Conservation (phyloP, 2,797 vertebrate species). For the Steatocranus sp. region DNA sequence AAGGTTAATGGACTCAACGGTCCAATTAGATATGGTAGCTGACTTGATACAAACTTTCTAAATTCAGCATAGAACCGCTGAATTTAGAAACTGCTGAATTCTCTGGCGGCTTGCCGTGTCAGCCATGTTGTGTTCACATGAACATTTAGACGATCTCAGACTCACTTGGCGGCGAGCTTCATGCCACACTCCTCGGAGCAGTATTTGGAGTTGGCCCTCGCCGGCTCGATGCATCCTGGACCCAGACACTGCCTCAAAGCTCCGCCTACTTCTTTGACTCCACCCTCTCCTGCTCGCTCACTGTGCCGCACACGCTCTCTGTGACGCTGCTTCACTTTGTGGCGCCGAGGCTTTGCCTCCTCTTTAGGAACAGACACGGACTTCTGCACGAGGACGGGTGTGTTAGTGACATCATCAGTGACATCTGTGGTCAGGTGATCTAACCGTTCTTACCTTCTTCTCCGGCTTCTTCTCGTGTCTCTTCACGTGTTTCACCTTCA, state of each 20-base stretch:
- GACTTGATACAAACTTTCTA: neutral
- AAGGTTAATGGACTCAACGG: neutral
- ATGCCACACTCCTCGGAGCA: constrained; percentile 90
- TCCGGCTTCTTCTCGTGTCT: constrained; percentile 86
- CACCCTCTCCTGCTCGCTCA: constrained; percentile 67
- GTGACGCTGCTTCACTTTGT: constrained; percentile 87
- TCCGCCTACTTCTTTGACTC: constrained; percentile 30
- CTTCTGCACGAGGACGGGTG: constrained; percentile 56
- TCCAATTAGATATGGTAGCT: neutral
- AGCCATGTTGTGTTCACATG: accelerated
- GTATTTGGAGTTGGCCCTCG: constrained; percentile 82
- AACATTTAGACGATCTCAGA: neutral
- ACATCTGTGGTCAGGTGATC: neutral
- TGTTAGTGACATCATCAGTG: neutral
- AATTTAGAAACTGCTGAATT: neutral
- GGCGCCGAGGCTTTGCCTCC: constrained; percentile 76
- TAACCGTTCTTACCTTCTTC: constrained; percentile 77
- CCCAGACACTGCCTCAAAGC: constrained; percentile 84
- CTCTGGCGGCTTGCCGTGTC: accelerated
- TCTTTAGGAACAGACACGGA: constrained; percentile 64
- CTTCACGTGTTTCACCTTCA: constrained; percentile 92
- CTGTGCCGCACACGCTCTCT: constrained; percentile 82
- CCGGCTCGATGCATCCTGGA: constrained; percentile 81
- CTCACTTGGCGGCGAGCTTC: constrained; percentile 89
- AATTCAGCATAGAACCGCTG: neutral